Evolutionary conservation across 2,113 vertebrate species (phyloP).

Genomic region (Microtus richardsoni): DNA sequence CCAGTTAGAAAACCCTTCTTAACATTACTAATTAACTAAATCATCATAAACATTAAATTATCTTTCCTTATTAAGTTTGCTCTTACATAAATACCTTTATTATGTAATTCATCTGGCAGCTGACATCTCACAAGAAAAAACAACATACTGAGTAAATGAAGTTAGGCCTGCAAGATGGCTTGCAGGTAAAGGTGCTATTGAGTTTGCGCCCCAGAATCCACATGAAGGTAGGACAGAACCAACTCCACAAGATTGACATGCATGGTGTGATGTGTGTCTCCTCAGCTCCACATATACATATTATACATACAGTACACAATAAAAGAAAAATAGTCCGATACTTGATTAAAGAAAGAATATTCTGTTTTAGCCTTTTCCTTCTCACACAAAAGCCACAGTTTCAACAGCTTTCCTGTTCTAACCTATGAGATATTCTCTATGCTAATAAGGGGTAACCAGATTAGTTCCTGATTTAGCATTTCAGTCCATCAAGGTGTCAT

Average conservation of each 20-base stretch:
- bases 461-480: slow-evolving; percentile 1
- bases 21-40: slow-evolving; percentile 25
- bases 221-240: no score
- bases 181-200: neutral
- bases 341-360: neutral
- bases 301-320: neutral
- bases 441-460: neutral
- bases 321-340: neutral
- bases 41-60: slow-evolving; percentile 5
- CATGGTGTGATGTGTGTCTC: neutral
- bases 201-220: neutral
- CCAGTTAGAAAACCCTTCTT: slow-evolving; percentile 27
- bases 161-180: no score
- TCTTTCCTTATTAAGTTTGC: slow-evolving; percentile 9
- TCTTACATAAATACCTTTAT: neutral
- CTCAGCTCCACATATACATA: neutral
- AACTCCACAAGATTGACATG: no score
- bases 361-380: neutral
- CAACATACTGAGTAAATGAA: neutral
- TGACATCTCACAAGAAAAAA: slow-evolving; percentile 24
- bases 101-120: neutral
- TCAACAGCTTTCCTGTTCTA: slow-evolving; percentile 3
- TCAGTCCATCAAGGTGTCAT: neutral
- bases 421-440: neutral
- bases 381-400: slow-evolving; percentile 31